These are phyloP conservation scores for Mimachlamys varia DNA, from an alignment of 2,888 invertebrate genomes.

Conservation along the genomic window DNA sequence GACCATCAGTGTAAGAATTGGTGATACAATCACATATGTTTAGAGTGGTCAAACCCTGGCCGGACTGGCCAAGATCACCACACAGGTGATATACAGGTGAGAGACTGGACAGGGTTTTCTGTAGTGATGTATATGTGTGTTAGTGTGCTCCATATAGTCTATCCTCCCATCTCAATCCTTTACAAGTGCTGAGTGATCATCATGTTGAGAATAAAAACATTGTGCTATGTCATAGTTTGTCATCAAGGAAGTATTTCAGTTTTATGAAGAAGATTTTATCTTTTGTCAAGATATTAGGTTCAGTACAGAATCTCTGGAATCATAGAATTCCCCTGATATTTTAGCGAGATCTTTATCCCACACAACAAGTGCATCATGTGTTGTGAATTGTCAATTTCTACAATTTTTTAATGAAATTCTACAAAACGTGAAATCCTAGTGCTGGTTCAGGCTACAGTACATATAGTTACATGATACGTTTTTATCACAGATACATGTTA, in stretches of 20 bases:
- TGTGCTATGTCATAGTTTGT: slow-evolving; percentile 25
- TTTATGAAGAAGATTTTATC: neutral
- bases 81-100: neutral
- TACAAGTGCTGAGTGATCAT: slow-evolving; percentile 3
- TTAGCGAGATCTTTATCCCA: neutral
- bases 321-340: neutral
- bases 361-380: neutral
- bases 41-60: neutral
- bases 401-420: neutral
- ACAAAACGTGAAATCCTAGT: slow-evolving; percentile 11
- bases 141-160: neutral
- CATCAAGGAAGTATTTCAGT: neutral
- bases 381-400: neutral
- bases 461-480: neutral
- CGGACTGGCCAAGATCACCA: neutral
- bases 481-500: neutral
- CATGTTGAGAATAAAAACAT: neutral
- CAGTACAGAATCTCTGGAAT: neutral
- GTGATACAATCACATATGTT: neutral
- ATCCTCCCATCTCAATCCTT: neutral
- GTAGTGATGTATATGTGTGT: slow-evolving; percentile 11
- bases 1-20: neutral
- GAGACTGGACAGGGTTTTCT: neutral
- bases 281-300: neutral
- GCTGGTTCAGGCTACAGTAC: too few species aligned